These are phyloP conservation scores for Stenodera caucasica DNA, from an alignment of 2,888 invertebrate genomes.

Conservation along the genomic window DNA sequence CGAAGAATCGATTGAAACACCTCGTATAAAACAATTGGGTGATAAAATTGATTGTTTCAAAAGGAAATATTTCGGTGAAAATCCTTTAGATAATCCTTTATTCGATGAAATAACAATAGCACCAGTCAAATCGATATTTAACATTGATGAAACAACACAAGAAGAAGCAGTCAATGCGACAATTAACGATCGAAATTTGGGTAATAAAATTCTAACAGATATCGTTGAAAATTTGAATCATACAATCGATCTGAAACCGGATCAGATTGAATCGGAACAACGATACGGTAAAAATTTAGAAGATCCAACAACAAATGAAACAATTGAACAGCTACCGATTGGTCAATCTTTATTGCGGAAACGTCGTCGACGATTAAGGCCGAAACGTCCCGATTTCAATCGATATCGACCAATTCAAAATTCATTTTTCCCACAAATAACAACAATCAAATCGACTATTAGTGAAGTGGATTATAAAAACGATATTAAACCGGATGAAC, in stretches of 20 bases:
- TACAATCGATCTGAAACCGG: constrained; percentile 42
- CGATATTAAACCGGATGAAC: constrained; percentile 53
- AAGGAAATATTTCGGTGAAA: constrained; percentile 71
- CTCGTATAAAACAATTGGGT: constrained; percentile 66
- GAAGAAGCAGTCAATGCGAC: neutral
- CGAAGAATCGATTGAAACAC: constrained; percentile 49
- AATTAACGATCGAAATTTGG: neutral
- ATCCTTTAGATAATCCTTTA: constrained; percentile 75
- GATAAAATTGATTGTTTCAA: constrained; percentile 76
- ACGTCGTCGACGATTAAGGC: constrained; percentile 17
- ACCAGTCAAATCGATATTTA: constrained; percentile 56
- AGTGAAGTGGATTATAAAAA: constrained; percentile 54
- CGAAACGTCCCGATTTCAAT: constrained; percentile 21
- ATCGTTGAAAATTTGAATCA: constrained; percentile 34
- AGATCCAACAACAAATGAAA: constrained; percentile 15
- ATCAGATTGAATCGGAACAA: constrained; percentile 37
- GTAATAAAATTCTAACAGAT: neutral
- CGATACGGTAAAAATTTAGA: constrained; percentile 4
- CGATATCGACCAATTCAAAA: constrained; percentile 13
- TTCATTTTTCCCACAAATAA: constrained; percentile 2
- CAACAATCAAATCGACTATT: neutral
- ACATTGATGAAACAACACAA: neutral
- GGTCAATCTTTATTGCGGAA: constrained; percentile 27
- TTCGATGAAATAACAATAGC: constrained; percentile 63
- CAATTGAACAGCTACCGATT: constrained; percentile 24